Base-by-base conservation (phyloP, 2,797 vertebrate species). In the Anabacerthia variegaticeps region DNA sequence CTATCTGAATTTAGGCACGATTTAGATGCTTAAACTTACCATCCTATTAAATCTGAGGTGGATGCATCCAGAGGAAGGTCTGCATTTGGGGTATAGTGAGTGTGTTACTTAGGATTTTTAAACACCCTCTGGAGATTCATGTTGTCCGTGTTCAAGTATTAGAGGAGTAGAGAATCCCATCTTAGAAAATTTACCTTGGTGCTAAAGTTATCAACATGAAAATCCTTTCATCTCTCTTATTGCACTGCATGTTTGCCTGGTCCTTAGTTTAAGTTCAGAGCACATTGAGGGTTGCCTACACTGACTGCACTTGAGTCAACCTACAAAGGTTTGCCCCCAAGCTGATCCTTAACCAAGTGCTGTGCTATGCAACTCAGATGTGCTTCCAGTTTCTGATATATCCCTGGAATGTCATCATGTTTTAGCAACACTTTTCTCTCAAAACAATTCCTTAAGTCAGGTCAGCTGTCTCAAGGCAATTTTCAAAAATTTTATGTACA, bases 71-170 rank as follows among this genome's bases (percentile, higher is more conserved):
- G n/a, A 69, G n/a, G 6, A 46, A 37, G 4, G 28, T 75, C 2
- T 16, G 10, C 1, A 0, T 46, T 78, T 1, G 1, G 9, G 9
- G 1, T 66, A 43, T 21, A 23, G 19, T 0, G 0, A 7, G 9
- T 67, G 9, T 19, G 7, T 65, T 69, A 23, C 17, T 87, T 67
- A 22, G 21, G 26, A 52, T 81, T 88, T 84, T 51, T n/a, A 28
- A 78, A 58, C 52, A 91, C 8, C 21, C 21, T n/a, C 30, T 85
- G 23, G n/a, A 74, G 36, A 17, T 6, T 52, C 26, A 32, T 71
- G 28, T 2, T 43, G 7, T 56, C 65, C 22, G 27, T 7, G 9
- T 14, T 75, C 13, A 62, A 62, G 15, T 23, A 17, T 36, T 43
- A 72, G 36, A 84, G 26, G 16, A 80, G 14, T 19, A 24, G 12